Evolutionary conservation across 1,140 invertebrate genomes (phyloP), one percentile per base, ranked within the genome.

Genomic region (Pseudoatta argentina): DNA sequence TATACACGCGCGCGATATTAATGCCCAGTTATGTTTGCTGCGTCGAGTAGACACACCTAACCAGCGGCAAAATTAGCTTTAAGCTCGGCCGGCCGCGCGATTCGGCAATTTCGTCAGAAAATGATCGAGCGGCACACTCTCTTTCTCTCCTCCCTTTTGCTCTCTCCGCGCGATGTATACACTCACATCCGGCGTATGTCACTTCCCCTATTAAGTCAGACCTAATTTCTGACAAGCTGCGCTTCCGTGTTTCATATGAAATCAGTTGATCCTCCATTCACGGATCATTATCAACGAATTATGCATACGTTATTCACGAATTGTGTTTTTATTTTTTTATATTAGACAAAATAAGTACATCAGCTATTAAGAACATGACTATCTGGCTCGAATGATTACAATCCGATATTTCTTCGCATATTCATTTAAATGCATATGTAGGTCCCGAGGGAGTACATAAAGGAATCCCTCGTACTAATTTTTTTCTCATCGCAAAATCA

Each of bases 11-110:
- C 64, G 83, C 88, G 78, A 87, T 86, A 85, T 90, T 76, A 85
- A 77, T 57, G 78, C 77, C 85, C 61, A 77, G 89, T 81, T 89
- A 85, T 63, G 61, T 86, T 79, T 86, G 69, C 55, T 5, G 48
- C 61, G 51, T 34, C 21, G 79, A 21, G 30, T 63, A 86, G 89
- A 90, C 89, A 86, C 86, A 86, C 86, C 88, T 86, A 91, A 87
- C 73, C 86, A 85, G 69, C 18, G 88, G 88, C 82, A 66, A 88
- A 91, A 91, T 91, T 91, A 91, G 88, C 89, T 87, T 44, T 63
- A 85, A 87, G 59, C 61, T 61, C 57, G 86, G 7, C 53, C 57
- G 72, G 14, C 85, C 21, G 51, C 30, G 27, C 48, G 63, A 24
- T 81, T 64, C 78, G 63, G 44, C 63, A 59, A 78, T 75, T 67